Evolutionary conservation across 2,797 vertebrate species (phyloP).

Genomic region (Melanotaenia boesemani): DNA sequence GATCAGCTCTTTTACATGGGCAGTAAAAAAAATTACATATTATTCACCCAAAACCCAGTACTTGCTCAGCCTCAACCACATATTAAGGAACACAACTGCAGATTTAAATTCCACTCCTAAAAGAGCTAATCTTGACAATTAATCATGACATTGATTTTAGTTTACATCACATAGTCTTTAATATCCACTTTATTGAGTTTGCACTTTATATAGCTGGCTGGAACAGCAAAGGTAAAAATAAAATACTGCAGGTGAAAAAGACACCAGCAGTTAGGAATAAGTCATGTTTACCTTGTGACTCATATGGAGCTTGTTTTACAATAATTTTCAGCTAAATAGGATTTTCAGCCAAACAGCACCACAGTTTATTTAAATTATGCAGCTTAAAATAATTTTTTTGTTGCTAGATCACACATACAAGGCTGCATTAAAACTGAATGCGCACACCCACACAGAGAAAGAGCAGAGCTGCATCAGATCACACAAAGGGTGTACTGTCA

Average conservation of each 20-base stretch:
- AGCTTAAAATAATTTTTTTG: conserved; percentile 38
- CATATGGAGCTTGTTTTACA: conserved; percentile 29
- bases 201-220: conserved; percentile 4
- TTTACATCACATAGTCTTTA: neutral
- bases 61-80: neutral
- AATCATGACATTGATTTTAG: too few relatives aligned
- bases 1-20: neutral
- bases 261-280: conserved; percentile 13
- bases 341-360: conserved; percentile 41
- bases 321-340: conserved; percentile 30
- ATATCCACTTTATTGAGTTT: neutral
- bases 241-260: conserved; percentile 23
- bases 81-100: conserved; percentile 1
- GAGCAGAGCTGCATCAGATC: conserved; percentile 36
- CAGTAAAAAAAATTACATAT: too few relatives aligned
- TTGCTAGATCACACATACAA: conserved; percentile 25
- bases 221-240: conserved; percentile 3
- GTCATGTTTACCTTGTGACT: conserved; percentile 33
- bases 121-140: too few relatives aligned
- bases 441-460: conserved; percentile 52
- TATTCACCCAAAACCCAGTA: neutral
- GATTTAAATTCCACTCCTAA: neutral
- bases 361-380: conserved; percentile 48
- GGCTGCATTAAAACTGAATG: conserved; percentile 46
- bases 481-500: conserved; percentile 51